phyloP scores from a whole-genome alignment of 2,113 vertebrate genomes.

The Mystacornis crossleyi region DNA sequence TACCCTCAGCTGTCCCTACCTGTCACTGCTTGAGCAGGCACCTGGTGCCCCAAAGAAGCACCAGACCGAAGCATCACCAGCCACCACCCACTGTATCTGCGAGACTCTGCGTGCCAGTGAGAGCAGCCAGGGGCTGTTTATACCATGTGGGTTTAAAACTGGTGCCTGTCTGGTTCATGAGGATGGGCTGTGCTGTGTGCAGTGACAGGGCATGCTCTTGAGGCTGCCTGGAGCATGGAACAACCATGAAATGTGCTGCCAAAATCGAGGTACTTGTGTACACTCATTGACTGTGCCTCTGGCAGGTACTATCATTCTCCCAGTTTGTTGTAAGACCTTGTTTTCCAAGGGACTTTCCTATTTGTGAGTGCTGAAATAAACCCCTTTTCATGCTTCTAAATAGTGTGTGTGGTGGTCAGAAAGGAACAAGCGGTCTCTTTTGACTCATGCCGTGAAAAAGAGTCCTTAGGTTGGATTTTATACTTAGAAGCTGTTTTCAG shows the following conservation, averaged over 20 bases:
- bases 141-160: background rate
- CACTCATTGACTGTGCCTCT: background rate
- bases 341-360: background rate
- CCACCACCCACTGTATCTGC: fast-evolving
- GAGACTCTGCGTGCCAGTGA: background rate
- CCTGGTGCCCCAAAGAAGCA: background rate
- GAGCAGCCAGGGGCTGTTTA: background rate
- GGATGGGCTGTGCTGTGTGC: background rate
- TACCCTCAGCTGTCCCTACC: background rate
- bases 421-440: background rate
- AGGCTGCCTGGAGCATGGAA: background rate
- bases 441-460: background rate
- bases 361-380: background rate
- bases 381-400: background rate
- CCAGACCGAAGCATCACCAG: background rate
- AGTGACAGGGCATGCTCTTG: fast-evolving
- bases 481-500: background rate
- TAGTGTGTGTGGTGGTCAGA: background rate
- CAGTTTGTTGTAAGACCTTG: background rate
- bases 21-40: background rate
- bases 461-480: background rate
- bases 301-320: fast-evolving
- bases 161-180: background rate
- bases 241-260: background rate
- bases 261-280: background rate